Base-by-base conservation (phyloP, 2,797 vertebrate species). In the Myotis vivesi region DNA sequence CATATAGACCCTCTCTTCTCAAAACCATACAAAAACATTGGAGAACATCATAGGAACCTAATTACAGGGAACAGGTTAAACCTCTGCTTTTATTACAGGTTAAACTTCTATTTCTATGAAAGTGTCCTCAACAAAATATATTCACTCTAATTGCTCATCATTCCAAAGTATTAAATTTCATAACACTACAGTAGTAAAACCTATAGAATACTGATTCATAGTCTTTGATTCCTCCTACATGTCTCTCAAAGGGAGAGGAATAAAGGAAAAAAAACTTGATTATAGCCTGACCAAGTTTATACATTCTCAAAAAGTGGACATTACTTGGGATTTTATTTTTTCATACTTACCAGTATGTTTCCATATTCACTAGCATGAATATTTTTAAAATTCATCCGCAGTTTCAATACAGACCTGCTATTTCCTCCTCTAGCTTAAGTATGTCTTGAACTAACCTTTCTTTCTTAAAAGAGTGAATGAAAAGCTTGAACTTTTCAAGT, bases 41-140 rank as follows among this genome's bases (percentile, higher is more conserved):
- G 33, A 93, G n/a, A 92, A 72, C 33, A 87, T 41, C 16, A 41
- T 12, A 36, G 76, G 66, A 94, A 57, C 19, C 4, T 66, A 96
- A 12, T 64, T 66, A 23, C 2, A 94, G 0, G 2, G 69, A 97
- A 86, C 41, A 30, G 57, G 83, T 87, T 38, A 93, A 84, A 41
- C 15, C 49, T 51, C 17, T 46, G 46, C 12, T 46, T 46, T 46
- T 46, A 46, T 46, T 51, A 55, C 25, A 62, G 12, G 25, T 62
- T 62, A 62, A 62, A 62, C 28, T 81, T 90, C 81, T 64, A 36
- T 49, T 88, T 57, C 76, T 77, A 84, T 71, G 53, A 86, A 86
- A 55, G 30, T 36, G 8, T 87, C 66, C 77, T 94, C 73, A 69
- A 79, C 33, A 95, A 91, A 71, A 95, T 92, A 85, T 88, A 91